phyloP scores from a whole-genome alignment of 2,113 vertebrate genomes.

The Clupea harengus region DNA sequence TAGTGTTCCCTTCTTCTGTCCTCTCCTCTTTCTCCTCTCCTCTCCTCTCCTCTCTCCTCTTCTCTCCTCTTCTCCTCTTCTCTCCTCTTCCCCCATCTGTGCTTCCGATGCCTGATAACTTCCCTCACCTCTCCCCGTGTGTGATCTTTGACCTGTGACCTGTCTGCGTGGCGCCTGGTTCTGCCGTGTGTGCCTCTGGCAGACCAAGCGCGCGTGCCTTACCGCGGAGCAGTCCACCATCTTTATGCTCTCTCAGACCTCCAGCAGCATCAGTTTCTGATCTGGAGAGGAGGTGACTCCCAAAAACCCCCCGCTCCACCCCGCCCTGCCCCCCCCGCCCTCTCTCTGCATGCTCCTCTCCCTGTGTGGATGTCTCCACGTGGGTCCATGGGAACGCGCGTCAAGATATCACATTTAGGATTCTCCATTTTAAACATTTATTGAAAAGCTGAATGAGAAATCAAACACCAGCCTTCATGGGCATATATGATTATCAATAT shows the following conservation, averaged over 20 bases:
- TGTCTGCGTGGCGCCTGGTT: conserved; percentile 59
- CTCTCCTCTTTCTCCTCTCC: conserved; percentile 47
- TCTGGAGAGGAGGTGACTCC: conserved; percentile 90
- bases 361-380: conserved; percentile 15
- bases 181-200: conserved; percentile 64
- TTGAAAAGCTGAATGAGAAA: not conserved
- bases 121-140: conserved; percentile 35
- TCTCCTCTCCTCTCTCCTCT: conserved; percentile 43
- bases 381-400: not conserved
- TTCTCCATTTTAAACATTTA: not conserved
- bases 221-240: conserved; percentile 97
- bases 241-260: conserved; percentile 99
- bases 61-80: conserved; percentile 9
- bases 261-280: conserved; percentile 97
- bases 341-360: conserved; percentile 56
- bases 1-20: not conserved
- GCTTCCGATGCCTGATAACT: conserved; percentile 20
- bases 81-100: conserved; percentile 1
- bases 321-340: conserved; percentile 54
- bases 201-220: conserved; percentile 92
- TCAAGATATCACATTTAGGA: not conserved
- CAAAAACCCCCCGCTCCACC: conserved; percentile 51
- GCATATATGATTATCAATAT: not conserved
- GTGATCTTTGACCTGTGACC: conserved; percentile 60
- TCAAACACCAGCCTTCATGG: not conserved